Percentiles rank a stretch among this genome's conserved stretches.
Evolutionary conservation across 2,113 vertebrate species (phyloP).

Genomic region (Suricata suricatta): DNA sequence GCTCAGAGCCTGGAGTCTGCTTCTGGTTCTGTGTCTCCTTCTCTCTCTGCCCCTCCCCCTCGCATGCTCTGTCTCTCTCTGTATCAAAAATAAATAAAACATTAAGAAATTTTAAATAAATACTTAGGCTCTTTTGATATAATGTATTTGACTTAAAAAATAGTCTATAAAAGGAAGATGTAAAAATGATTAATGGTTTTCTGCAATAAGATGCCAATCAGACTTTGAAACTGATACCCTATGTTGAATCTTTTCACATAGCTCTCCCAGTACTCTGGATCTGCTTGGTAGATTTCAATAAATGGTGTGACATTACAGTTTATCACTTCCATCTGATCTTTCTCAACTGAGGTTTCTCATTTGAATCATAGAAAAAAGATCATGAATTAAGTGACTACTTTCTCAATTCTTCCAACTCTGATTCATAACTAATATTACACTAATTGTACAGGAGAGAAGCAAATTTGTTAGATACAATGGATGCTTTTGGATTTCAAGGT

Average conservation of each 20-base stretch:
- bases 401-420: not conserved
- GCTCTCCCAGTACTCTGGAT: not conserved
- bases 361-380: not conserved
- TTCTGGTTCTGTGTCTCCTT: too few species aligned
- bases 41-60: too few species aligned
- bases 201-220: conserved; percentile 50
- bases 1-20: too few species aligned
- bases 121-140: not conserved
- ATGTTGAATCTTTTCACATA: not conserved
- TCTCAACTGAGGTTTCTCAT: not conserved
- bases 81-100: too few species aligned
- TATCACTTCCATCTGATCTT: not conserved
- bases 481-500: not conserved
- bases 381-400: not conserved
- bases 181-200: not conserved
- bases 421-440: not conserved
- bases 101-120: too few species aligned
- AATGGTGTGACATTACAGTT: not conserved
- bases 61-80: too few species aligned
- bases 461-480: not conserved
- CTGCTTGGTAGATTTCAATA: not conserved
- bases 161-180: not conserved
- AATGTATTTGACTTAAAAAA: not conserved
- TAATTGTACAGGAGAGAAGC: not conserved
- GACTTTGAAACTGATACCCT: not conserved